A percentile compares a stretch with the other conserved stretches of the same genome.
phyloP scores from a whole-genome alignment of 2,888 invertebrate species.

The Timandra comae region DNA sequence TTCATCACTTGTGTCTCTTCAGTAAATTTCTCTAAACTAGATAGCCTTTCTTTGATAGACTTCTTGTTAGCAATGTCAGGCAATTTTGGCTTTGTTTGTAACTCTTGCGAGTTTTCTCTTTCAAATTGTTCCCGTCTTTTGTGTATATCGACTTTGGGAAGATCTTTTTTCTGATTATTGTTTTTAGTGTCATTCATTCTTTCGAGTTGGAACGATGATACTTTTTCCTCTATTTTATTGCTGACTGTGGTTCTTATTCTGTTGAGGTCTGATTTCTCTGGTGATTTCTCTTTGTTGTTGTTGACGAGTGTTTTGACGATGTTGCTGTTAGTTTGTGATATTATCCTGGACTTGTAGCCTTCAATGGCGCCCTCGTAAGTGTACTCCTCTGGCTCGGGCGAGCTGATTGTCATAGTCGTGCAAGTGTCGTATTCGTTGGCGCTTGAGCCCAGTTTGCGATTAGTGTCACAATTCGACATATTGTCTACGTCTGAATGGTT shows the following conservation, averaged over 20 bases:
- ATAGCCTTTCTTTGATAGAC: slow-evolving; percentile 84
- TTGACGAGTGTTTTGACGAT: slow-evolving; percentile 64
- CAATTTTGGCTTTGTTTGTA: slow-evolving; percentile 69
- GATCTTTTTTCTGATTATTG: slow-evolving; percentile 72
- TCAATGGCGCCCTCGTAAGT: slow-evolving; percentile 93
- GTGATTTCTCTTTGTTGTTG: slow-evolving; percentile 65
- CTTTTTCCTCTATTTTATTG: slow-evolving; percentile 80
- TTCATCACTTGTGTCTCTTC: slow-evolving; percentile 71
- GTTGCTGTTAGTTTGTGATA: slow-evolving; percentile 75
- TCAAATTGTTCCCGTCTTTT: slow-evolving; percentile 91
- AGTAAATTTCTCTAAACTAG: slow-evolving; percentile 81
- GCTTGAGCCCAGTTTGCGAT: slow-evolving; percentile 68
- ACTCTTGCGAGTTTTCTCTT: slow-evolving; percentile 77
- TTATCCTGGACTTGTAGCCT: slow-evolving; percentile 87
- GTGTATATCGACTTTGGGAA: slow-evolving; percentile 88
- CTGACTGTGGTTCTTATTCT: slow-evolving; percentile 67
- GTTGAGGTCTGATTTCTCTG: slow-evolving; percentile 59
- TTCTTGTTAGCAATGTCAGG: slow-evolving; percentile 81
- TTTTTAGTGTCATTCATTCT: slow-evolving; percentile 61
- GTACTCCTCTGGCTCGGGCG: slow-evolving; percentile 86
- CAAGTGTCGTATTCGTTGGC: slow-evolving; percentile 81
- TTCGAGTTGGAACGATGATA: slow-evolving; percentile 77
- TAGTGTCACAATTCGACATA: slow-evolving; percentile 63
- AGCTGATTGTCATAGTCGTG: slow-evolving; percentile 81
- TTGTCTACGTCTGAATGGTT: slow-evolving; percentile 73